Percentiles rank a stretch among this genome's conserved stretches.
phyloP scores from a whole-genome alignment of 1,140 invertebrate species.

The Pogonomyrmex californicus region DNA sequence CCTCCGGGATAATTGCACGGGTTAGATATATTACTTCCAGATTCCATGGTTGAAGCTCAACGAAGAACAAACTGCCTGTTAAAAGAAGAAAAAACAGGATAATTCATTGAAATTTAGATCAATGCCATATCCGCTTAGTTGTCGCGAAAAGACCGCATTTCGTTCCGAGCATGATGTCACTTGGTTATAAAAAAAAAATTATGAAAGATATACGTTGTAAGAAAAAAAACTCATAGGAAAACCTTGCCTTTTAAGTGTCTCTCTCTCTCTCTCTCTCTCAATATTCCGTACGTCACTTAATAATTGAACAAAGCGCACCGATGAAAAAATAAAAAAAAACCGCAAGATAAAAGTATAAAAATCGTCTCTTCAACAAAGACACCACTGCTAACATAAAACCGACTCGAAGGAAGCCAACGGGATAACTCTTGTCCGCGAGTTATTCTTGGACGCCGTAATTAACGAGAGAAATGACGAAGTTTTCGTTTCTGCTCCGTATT shows the following conservation, averaged over 20 bases:
- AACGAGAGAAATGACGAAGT: conserved; percentile 29
- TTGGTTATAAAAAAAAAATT: background rate
- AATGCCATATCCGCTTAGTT: background rate
- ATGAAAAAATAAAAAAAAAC: background rate
- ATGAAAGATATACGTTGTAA: background rate
- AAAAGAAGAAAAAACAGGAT: conserved; percentile 41
- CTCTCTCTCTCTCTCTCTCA: no score
- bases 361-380: conserved; percentile 8
- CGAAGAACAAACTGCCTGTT: conserved; percentile 65
- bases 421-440: background rate
- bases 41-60: conserved; percentile 79
- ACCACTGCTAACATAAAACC: background rate
- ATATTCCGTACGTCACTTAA: background rate
- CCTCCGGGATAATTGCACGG: conserved; percentile 83
- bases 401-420: background rate
- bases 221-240: background rate
- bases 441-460: conserved; percentile 42
- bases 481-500: background rate
- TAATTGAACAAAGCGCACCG: conserved; percentile 7
- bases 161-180: background rate
- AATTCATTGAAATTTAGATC: conserved; percentile 9
- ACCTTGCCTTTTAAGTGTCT: background rate
- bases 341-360: background rate
- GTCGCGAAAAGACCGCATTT: background rate
- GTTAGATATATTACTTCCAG: conserved; percentile 81